Evolutionary conservation across 1,140 invertebrate species (phyloP).

Genomic region (Aethina tumida): DNA sequence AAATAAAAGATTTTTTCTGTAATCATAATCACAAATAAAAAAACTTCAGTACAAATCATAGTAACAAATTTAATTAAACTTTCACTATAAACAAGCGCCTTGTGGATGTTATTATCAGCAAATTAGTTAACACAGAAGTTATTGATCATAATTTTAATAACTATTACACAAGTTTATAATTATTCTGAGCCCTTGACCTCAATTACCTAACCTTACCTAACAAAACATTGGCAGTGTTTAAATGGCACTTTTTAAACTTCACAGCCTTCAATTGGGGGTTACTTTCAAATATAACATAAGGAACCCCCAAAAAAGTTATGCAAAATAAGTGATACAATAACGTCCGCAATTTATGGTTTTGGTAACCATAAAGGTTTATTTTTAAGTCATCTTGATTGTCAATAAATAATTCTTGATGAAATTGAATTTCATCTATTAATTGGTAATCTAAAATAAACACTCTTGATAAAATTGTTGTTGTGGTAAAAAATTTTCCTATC

Average conservation of each 20-base stretch:
- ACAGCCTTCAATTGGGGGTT: conserved; percentile 40
- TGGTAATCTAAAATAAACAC: no score
- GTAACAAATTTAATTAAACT: not conserved
- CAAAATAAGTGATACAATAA: conserved; percentile 39
- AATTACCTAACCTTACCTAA: conserved; percentile 36
- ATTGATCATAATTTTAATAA: not conserved
- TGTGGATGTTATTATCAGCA: not conserved
- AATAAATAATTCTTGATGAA: no score
- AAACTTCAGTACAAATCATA: not conserved
- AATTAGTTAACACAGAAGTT: not conserved
- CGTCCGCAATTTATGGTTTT: conserved; percentile 35
- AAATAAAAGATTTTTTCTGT: no score
- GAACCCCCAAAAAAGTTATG: conserved; percentile 39
- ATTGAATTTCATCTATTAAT: no score
- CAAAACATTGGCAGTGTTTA: conserved; percentile 39
- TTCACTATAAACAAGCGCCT: not conserved
- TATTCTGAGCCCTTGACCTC: no score
- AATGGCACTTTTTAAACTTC: conserved; percentile 41
- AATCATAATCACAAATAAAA: not conserved
- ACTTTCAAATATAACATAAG: conserved; percentile 41
- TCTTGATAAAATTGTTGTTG: no score
- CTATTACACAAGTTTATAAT: not conserved
- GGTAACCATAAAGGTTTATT: conserved; percentile 41
- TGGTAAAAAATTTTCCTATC: no score
- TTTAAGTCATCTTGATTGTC: no score